A percentile compares a stretch with the other conserved stretches of the same genome.
These are phyloP conservation scores for Hippoglossus stenolepis DNA, from an alignment of 2,113 vertebrate genomes.

Conservation along the genomic window DNA sequence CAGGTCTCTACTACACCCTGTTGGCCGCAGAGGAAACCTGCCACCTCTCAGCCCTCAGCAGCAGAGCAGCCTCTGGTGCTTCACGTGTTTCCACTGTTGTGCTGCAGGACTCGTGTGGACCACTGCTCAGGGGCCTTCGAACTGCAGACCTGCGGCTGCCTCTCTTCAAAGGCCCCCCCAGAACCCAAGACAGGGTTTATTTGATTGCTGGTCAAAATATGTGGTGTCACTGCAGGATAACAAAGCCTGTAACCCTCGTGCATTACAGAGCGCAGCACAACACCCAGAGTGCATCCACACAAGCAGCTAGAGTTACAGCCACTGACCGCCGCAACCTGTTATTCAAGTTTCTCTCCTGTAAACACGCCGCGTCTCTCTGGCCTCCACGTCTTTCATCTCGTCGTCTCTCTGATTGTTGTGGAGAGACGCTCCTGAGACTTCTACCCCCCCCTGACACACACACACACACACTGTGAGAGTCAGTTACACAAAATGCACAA, in stretches of 20 bases:
- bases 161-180: constrained; percentile 50
- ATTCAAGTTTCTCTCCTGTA: constrained; percentile 63
- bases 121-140: constrained; percentile 10
- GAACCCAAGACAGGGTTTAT: constrained; percentile 59
- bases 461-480: constrained; percentile 15
- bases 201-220: constrained; percentile 68
- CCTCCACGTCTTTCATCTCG: constrained; percentile 67
- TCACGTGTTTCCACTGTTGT: constrained; percentile 8
- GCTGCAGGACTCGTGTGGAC: background rate
- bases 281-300: constrained; percentile 49
- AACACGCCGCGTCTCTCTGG: constrained; percentile 61
- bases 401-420: constrained; percentile 65
- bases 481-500: constrained; percentile 41
- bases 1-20: constrained; percentile 76
- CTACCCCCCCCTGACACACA: constrained; percentile 18
- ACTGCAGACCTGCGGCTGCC: constrained; percentile 30
- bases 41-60: background rate
- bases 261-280: constrained; percentile 37
- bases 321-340: constrained; percentile 59
- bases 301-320: constrained; percentile 65
- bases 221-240: constrained; percentile 66
- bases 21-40: constrained; percentile 56
- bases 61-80: background rate
- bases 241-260: constrained; percentile 50
- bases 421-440: constrained; percentile 50